Evolutionary conservation across 2,888 invertebrate species (phyloP).

Genomic region (Drosophila hamatofila): DNA sequence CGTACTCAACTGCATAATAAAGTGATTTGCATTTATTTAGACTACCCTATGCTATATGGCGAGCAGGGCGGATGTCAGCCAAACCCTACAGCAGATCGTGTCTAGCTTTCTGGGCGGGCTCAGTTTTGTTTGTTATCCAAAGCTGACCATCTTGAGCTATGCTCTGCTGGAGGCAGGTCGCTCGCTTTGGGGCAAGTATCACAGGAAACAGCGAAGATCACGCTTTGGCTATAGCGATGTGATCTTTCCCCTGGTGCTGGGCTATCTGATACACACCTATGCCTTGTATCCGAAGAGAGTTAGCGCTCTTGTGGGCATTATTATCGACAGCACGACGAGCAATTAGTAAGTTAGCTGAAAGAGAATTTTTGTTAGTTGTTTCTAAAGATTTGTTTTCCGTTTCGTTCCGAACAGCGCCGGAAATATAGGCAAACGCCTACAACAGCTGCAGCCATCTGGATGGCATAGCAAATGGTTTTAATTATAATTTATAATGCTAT

Average conservation of each 20-base stretch:
- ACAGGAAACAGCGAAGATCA: background rate
- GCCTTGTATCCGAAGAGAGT: slow-evolving; percentile 33
- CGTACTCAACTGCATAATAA: background rate
- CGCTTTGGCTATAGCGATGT: slow-evolving; percentile 39
- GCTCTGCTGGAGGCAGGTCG: slow-evolving; percentile 62
- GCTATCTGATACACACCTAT: slow-evolving; percentile 58
- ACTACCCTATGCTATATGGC: slow-evolving; percentile 64
- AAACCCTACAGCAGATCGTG: slow-evolving; percentile 52
- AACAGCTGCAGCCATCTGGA: slow-evolving; percentile 20
- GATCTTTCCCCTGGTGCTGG: slow-evolving; percentile 38
- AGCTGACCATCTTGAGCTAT: slow-evolving; percentile 68
- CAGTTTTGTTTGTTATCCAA: slow-evolving; percentile 70
- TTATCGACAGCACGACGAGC: slow-evolving; percentile 50
- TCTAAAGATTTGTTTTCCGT: background rate
- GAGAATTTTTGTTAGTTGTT: no score
- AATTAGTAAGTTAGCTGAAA: slow-evolving; percentile 51
- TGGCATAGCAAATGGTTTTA: background rate
- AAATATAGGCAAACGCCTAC: slow-evolving; percentile 39
- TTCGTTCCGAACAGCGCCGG: slow-evolving; percentile 30
- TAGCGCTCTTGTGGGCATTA: slow-evolving; percentile 39
- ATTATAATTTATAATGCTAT: slow-evolving; percentile 4
- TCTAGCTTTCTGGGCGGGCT: slow-evolving; percentile 76
- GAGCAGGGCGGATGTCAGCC: slow-evolving; percentile 3
- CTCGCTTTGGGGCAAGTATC: slow-evolving; percentile 50
- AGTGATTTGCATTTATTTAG: background rate